Conservation (phyloP, 1,140 invertebrate species). For the Argopecten irradians region DNA sequence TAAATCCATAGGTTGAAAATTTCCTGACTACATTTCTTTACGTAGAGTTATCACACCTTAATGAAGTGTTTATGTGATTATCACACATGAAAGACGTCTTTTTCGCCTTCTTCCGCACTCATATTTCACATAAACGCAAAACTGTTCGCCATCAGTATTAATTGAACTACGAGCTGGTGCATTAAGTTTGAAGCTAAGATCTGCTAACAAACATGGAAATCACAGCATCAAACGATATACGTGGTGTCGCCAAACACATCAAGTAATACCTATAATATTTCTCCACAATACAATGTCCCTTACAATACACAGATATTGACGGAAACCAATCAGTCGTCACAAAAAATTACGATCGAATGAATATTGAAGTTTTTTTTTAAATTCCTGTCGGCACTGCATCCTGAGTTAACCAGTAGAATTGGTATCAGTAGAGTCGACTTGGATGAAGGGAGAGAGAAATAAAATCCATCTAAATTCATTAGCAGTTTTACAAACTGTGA, state of each 20-base stretch:
- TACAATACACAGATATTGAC: conserved; percentile 8
- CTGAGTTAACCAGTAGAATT: neutral
- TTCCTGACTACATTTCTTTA: neutral
- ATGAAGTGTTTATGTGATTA: no score
- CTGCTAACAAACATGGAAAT: neutral
- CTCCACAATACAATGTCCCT: neutral
- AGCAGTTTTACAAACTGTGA: neutral
- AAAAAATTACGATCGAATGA: neutral
- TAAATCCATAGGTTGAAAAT: neutral
- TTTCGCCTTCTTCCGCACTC: neutral
- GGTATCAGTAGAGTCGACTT: neutral
- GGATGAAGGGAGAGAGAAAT: neutral
- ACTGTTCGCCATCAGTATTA: neutral
- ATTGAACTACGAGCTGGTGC: neutral
- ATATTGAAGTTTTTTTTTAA: neutral
- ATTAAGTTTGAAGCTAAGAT: neutral
- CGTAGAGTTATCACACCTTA: no score
- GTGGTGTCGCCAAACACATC: neutral
- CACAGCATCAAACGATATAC: neutral
- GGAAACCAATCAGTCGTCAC: neutral
- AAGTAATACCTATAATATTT: neutral
- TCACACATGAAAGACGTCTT: neutral
- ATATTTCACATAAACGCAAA: neutral
- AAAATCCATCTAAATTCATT: conserved; percentile 19
- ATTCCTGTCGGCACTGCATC: neutral